A percentile compares a stretch with the other conserved stretches of the same genome.
Evolutionary conservation across 1,140 invertebrate species (phyloP).

Genomic region (Brachionus rotundiformis): DNA sequence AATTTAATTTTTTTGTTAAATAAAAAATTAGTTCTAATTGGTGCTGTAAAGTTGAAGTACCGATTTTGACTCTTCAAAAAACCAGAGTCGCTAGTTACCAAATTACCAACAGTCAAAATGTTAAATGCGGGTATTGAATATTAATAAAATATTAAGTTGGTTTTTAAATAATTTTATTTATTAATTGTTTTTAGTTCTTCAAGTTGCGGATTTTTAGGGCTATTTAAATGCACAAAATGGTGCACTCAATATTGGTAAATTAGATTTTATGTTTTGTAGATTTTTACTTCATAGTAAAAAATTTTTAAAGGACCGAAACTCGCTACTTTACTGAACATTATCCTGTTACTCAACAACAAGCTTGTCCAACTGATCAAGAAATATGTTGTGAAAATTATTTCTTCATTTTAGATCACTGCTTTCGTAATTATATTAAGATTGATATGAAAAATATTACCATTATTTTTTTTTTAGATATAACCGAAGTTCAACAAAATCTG

Average conservation of each 20-base stretch:
- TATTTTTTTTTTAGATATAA: conserved; percentile 35
- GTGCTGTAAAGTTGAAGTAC: conserved; percentile 48
- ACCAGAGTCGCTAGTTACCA: conserved; percentile 24
- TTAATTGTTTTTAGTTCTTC: conserved; percentile 1
- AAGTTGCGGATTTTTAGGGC: conserved; percentile 49
- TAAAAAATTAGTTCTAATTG: conserved; percentile 32
- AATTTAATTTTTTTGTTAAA: no score
- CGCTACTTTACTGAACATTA: conserved; percentile 9
- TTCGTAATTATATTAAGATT: conserved; percentile 37
- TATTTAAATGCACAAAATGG: conserved; percentile 31
- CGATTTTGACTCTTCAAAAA: conserved; percentile 14
- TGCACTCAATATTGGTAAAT: conserved; percentile 48
- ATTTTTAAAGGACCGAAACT: conserved; percentile 20
- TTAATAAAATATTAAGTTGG: background rate
- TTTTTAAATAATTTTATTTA: no score
- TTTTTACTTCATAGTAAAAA: background rate
- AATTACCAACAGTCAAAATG: background rate
- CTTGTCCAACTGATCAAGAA: conserved; percentile 24
- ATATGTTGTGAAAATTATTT: conserved; percentile 43
- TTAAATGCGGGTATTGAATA: conserved; percentile 40
- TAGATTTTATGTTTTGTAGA: background rate
- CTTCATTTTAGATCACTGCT: conserved; percentile 43
- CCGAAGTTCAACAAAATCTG: conserved; percentile 38
- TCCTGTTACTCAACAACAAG: conserved; percentile 34
- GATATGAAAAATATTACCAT: background rate